These are phyloP conservation scores for Mythimna albipuncta DNA, from an alignment of 2,888 invertebrate genomes.

Conservation along the genomic window DNA sequence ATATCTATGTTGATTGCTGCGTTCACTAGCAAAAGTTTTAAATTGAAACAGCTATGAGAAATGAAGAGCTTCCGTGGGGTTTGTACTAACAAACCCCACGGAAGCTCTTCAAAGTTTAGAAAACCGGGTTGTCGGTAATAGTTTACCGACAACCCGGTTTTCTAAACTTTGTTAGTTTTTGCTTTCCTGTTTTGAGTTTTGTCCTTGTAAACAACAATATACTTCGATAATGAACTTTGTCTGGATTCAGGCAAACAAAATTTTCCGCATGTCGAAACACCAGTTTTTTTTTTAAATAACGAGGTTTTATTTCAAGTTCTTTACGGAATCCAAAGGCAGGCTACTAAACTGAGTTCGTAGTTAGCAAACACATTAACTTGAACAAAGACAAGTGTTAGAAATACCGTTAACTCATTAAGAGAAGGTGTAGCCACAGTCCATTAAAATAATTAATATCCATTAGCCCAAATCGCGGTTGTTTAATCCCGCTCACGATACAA, in stretches of 20 bases:
- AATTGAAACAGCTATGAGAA: slow-evolving; percentile 28
- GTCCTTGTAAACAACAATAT: no score
- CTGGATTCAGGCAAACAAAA: background rate
- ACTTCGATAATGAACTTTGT: background rate
- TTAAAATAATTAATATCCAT: slow-evolving; percentile 42
- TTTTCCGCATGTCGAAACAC: background rate
- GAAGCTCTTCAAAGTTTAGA: no score
- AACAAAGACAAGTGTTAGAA: background rate
- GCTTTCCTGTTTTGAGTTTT: background rate
- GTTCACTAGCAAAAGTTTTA: slow-evolving; percentile 26
- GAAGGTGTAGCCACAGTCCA: background rate
- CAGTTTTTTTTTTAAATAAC: background rate
- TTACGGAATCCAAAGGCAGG: background rate
- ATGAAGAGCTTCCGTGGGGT: slow-evolving; percentile 14
- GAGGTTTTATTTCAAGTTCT: background rate
- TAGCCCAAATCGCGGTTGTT: slow-evolving; percentile 29
- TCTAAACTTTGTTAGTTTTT: slow-evolving; percentile 12
- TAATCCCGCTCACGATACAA: slow-evolving; percentile 18
- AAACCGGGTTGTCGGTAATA: no score
- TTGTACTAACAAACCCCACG: no score
- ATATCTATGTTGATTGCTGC: no score
- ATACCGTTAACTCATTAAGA: background rate
- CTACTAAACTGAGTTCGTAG: background rate
- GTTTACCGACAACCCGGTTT: background rate
- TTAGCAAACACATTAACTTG: background rate